A percentile compares a stretch with the other conserved stretches of the same genome.
These are phyloP conservation scores for Allophyes oxyacanthae DNA, from an alignment of 2,888 invertebrate genomes.

Conservation along the genomic window DNA sequence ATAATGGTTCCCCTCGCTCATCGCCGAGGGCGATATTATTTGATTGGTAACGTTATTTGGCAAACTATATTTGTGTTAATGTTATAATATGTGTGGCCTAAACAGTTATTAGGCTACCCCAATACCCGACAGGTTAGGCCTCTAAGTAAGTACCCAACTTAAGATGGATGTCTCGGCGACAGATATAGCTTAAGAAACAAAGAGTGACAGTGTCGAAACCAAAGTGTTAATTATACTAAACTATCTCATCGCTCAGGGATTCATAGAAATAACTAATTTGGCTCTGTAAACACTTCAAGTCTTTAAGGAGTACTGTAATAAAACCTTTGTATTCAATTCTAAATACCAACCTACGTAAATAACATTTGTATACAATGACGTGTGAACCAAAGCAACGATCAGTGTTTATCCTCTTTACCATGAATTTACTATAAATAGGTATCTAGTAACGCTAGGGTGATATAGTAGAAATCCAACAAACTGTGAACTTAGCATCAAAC, in stretches of 20 bases:
- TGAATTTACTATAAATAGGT: no score
- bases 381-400: constrained; percentile 4
- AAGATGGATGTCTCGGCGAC: background rate
- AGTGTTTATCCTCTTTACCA: no score
- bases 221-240: background rate
- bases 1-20: constrained; percentile 17
- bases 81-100: constrained; percentile 6
- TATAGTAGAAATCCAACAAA: constrained; percentile 2
- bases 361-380: constrained; percentile 6
- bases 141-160: background rate
- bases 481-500: constrained; percentile 16
- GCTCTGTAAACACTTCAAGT: constrained; percentile 3
- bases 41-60: constrained; percentile 17
- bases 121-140: background rate
- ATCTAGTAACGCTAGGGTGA: background rate
- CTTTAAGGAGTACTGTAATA: constrained; percentile 4
- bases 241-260: background rate
- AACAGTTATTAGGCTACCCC: background rate
- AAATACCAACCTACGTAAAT: constrained; percentile 7
- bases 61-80: constrained; percentile 24
- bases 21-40: constrained; percentile 1
- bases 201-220: background rate
- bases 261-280: constrained; percentile 5
- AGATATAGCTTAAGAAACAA: background rate
- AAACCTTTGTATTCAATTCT: constrained; percentile 1